Evolutionary conservation across 2,113 vertebrate genomes (phyloP), one percentile per base, ranked within the genome.

Genomic region (Hoplias malabaricus): DNA sequence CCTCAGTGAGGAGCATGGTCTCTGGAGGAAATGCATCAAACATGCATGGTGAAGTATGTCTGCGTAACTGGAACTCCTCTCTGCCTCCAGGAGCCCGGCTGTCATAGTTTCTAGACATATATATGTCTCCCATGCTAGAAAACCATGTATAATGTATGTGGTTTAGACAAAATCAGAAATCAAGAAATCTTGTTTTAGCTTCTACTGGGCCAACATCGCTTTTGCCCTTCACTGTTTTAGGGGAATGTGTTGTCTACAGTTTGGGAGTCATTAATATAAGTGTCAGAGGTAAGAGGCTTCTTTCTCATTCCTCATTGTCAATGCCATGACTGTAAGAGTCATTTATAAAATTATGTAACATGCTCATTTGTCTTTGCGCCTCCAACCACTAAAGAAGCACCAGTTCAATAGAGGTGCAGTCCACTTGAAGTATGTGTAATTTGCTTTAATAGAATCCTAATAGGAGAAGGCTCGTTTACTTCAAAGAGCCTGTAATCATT

Each of bases 391-490:
- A 14, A 63, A 63, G 59, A 63, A 21, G 59, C 59, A 21, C 42
- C 43, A 57, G 62, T 66, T 69, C 68, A 31, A 59, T 29, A 57
- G 27, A 72, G 73, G 59, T 72, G 59, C 67, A 80, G 57, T 66
- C 36, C 79, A 77, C 67, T 38, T 72, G 69, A 77, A 81, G 48
- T 46, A 71, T 54, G 59, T 71, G 27, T 67, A 67, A 81, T 81
- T 72, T 67, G 23, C 61, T 72, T 19, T 71, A 80, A 76, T 59
- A 53, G 67, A 71, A 65, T 70, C 66, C 56, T 72, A 81, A 81
- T 81, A 38, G 29, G 72, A 76, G 48, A 34, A 46, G 61, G 68
- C 74, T 42, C 66, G 57, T 77, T 77, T 56, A 67, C 19, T 61
- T 67, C 68, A 72, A 50, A 48, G 4, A 40, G 50, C 21, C 29